Evolutionary conservation across 2,888 invertebrate genomes (phyloP).

Genomic region (Apeira syringaria): DNA sequence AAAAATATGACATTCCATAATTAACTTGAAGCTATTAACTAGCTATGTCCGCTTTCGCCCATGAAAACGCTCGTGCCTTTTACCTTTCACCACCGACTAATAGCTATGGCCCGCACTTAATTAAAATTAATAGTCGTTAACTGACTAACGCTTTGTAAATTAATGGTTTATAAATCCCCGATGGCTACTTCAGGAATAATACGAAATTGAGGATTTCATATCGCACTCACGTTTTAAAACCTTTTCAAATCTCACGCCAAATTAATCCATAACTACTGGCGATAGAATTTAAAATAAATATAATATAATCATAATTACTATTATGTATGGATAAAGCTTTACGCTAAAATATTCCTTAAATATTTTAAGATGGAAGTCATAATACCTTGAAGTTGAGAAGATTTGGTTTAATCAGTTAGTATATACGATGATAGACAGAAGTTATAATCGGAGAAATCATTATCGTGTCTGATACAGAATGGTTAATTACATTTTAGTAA

Average conservation of each 20-base stretch:
- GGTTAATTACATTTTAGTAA: conserved; percentile 25
- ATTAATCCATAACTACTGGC: conserved; percentile 5
- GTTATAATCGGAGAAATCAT: conserved; percentile 20
- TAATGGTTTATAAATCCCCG: conserved; percentile 65
- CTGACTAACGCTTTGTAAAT: conserved; percentile 63
- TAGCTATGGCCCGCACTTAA: conserved; percentile 62
- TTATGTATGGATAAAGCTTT: conserved; percentile 7
- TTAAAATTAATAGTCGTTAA: conserved; percentile 76
- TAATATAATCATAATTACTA: conserved; percentile 1
- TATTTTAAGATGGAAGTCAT: conserved; percentile 4
- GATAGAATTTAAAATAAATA: conserved; percentile 10
- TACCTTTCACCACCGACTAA: conserved; percentile 25
- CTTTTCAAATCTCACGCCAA: conserved; percentile 13
- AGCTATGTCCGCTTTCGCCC: background rate
- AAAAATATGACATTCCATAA: background rate
- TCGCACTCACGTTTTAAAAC: conserved; percentile 5
- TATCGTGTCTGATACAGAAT: conserved; percentile 18
- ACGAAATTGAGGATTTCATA: conserved; percentile 23
- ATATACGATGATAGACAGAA: conserved; percentile 19
- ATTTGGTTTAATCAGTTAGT: conserved; percentile 5
- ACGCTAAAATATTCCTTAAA: conserved; percentile 7
- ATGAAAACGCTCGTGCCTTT: background rate
- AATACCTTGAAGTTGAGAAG: conserved; percentile 5
- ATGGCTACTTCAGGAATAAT: conserved; percentile 51
- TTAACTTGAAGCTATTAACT: too few species aligned